These are phyloP conservation scores for Pyrochroa serraticornis DNA, from an alignment of 2,888 invertebrate genomes.

Conservation along the genomic window DNA sequence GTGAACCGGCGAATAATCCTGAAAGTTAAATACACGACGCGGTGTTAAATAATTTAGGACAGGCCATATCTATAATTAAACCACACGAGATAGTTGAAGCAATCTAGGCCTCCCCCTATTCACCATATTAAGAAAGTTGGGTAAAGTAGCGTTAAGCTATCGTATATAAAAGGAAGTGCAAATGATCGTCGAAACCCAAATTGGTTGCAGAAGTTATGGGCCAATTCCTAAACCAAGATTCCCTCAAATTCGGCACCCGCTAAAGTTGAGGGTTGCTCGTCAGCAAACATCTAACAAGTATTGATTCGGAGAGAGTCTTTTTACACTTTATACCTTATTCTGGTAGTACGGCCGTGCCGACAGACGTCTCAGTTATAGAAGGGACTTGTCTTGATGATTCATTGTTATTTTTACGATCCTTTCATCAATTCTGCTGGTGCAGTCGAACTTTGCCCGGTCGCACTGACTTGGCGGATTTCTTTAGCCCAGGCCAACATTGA, in stretches of 20 bases:
- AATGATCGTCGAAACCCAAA: constrained; percentile 45
- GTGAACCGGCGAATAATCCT: too few relatives aligned
- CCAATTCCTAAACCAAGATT: constrained; percentile 40
- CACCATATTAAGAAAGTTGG: constrained; percentile 40
- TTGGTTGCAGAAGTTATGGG: constrained; percentile 43
- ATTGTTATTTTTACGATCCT: constrained; percentile 27
- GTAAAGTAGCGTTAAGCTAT: constrained; percentile 31
- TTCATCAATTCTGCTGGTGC: constrained; percentile 15
- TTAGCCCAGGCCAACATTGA: constrained; percentile 1
- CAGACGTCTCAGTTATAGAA: constrained; percentile 20
- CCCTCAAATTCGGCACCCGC: constrained; percentile 32
- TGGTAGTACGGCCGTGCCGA: constrained; percentile 9
- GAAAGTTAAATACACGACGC: too few relatives aligned
- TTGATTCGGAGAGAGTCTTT: constrained; percentile 30
- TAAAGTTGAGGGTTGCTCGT: constrained; percentile 24
- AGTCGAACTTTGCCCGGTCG: constrained; percentile 12
- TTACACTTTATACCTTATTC: constrained; percentile 24
- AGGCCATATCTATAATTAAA: constrained; percentile 24
- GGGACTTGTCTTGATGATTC: constrained; percentile 26
- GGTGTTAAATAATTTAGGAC: neutral
- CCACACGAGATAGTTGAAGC: constrained; percentile 27
- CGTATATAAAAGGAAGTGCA: constrained; percentile 45
- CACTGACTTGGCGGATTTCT: constrained; percentile 28
- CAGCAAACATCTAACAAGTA: constrained; percentile 33
- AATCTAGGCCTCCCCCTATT: constrained; percentile 32